These are phyloP conservation scores for Magallana nippona DNA, from an alignment of 2,888 invertebrate genomes.

Conservation along the genomic window DNA sequence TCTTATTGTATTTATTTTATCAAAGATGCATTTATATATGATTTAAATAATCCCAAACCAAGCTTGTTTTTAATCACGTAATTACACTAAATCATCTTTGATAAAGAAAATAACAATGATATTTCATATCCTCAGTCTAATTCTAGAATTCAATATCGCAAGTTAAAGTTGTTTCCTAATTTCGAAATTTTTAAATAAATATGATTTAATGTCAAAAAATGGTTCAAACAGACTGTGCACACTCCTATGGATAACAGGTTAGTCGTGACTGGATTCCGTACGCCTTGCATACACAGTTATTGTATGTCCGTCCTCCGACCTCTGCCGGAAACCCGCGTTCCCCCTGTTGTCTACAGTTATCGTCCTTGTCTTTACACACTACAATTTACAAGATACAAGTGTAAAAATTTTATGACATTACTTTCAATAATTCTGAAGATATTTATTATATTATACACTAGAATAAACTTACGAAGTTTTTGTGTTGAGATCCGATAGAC, in stretches of 20 bases:
- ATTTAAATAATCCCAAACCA: too few relatives aligned
- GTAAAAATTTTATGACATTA: too few relatives aligned
- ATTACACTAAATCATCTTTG: too few relatives aligned
- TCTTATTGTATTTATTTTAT: too few relatives aligned
- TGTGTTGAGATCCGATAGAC: neutral
- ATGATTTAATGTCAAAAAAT: neutral
- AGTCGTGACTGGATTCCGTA: constrained; percentile 28
- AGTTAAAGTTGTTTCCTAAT: too few relatives aligned
- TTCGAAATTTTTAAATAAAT: neutral
- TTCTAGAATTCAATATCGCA: too few relatives aligned
- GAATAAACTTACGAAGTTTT: neutral
- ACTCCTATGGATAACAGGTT: constrained; percentile 4
- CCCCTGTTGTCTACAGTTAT: constrained; percentile 54
- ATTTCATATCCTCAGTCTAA: too few relatives aligned
- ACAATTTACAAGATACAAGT: constrained; percentile 9
- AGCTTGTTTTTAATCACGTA: too few relatives aligned
- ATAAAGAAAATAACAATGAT: too few relatives aligned
- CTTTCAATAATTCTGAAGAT: too few relatives aligned
- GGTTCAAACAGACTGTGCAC: neutral
- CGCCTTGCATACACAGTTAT: constrained; percentile 37
- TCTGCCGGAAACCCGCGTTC: constrained; percentile 52
- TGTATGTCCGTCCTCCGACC: constrained; percentile 45
- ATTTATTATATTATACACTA: too few relatives aligned
- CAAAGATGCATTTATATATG: too few relatives aligned
- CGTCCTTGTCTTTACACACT: constrained; percentile 54